Evolutionary conservation across 2,888 invertebrate genomes (phyloP).

Genomic region (Heliconius ethilla): DNA sequence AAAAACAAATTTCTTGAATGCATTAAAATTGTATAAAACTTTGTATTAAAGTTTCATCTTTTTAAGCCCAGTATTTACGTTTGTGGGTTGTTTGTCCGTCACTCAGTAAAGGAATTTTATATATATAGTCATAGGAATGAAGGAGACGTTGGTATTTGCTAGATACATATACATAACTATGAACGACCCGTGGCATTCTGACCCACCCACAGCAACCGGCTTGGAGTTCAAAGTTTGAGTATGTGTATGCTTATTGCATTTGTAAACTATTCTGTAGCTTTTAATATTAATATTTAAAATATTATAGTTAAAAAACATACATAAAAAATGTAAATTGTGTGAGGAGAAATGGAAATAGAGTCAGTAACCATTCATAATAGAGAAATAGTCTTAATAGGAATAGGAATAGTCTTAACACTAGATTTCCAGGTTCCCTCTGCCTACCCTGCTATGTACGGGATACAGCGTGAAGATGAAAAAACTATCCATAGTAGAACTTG

Average conservation of each 20-base stretch:
- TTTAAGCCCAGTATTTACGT: background rate
- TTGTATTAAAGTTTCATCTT: too few species aligned
- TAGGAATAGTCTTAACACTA: too few species aligned
- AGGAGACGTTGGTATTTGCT: constrained; percentile 10
- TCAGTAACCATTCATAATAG: too few species aligned
- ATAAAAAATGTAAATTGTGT: background rate
- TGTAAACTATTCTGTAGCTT: background rate
- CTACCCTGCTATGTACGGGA: too few species aligned
- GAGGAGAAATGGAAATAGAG: too few species aligned
- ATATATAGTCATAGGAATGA: background rate
- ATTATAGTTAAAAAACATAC: background rate
- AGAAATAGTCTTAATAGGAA: too few species aligned
- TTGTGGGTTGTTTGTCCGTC: background rate
- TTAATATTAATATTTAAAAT: background rate
- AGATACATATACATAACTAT: constrained; percentile 4
- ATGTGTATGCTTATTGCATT: constrained; percentile 17
- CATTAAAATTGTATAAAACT: too few species aligned
- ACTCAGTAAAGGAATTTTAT: background rate
- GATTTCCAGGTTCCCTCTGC: too few species aligned
- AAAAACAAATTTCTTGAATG: too few species aligned
- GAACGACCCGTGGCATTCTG: constrained; percentile 30
- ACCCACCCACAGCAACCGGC: constrained; percentile 39
- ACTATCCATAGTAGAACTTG: too few species aligned
- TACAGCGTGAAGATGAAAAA: too few species aligned
- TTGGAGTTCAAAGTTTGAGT: constrained; percentile 38